Percentiles rank a stretch among this genome's conserved stretches.
Evolutionary conservation across 1,140 invertebrate genomes (phyloP).

Genomic region (Diabrotica virgifera): DNA sequence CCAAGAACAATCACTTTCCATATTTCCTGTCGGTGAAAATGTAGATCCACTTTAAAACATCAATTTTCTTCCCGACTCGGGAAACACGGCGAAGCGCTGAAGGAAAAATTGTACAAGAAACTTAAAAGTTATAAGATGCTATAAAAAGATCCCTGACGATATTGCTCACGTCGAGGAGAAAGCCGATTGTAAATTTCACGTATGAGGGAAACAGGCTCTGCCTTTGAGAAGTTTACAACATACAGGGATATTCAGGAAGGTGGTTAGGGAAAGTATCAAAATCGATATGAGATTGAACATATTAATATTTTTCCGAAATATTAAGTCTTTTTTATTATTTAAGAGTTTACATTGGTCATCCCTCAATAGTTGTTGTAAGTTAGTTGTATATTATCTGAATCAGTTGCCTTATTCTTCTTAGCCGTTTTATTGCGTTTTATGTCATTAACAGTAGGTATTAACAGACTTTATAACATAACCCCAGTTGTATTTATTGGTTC

Average conservation of each 20-base stretch:
- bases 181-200: slow-evolving; percentile 6
- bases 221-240: neutral
- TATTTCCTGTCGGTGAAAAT: slow-evolving; percentile 2
- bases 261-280: no score
- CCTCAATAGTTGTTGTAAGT: no score
- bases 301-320: no score
- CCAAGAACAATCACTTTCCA: neutral
- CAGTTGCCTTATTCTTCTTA: no score
- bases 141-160: slow-evolving; percentile 8
- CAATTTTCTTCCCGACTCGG: slow-evolving; percentile 1
- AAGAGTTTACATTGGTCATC: no score
- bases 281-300: no score
- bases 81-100: neutral
- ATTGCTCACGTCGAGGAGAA: slow-evolving; percentile 6
- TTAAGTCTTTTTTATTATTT: no score
- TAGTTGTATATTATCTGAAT: no score
- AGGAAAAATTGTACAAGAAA: slow-evolving; percentile 5
- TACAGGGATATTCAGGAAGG: neutral
- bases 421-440: no score
- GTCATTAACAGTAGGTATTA: no score
- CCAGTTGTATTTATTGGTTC: no score
- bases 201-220: neutral
- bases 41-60: slow-evolving; percentile 6
- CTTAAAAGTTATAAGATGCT: slow-evolving; percentile 10
- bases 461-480: no score